Percentiles rank a stretch among this genome's conserved stretches.
Conservation (phyloP, 2,888 invertebrate genomes). For the Dugesia japonica region DNA sequence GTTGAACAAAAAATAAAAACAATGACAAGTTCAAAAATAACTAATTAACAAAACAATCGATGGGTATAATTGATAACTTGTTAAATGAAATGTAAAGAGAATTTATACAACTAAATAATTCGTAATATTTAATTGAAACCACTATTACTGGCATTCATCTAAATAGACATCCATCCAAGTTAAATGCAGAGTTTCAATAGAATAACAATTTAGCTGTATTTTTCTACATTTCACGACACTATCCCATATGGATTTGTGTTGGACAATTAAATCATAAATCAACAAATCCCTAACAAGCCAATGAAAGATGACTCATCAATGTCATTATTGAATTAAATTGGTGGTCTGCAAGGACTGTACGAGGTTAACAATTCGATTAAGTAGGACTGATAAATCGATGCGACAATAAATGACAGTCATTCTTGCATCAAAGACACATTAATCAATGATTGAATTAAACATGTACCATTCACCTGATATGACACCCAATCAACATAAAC, state of each 20-base stretch:
- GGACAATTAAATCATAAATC: conserved; percentile 20
- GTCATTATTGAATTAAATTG: background rate
- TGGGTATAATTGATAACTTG: background rate
- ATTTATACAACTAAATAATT: background rate
- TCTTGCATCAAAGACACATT: background rate
- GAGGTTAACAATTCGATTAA: background rate
- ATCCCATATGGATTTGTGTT: background rate
- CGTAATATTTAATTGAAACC: background rate
- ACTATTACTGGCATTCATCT: background rate
- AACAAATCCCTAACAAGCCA: background rate
- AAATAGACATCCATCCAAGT: no score
- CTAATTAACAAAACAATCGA: background rate
- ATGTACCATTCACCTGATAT: background rate
- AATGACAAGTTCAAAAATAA: no score
- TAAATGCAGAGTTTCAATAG: no score
- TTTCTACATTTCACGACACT: background rate
- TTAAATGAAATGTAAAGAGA: background rate
- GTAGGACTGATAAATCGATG: background rate
- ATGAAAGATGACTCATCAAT: background rate
- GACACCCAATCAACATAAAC: background rate
- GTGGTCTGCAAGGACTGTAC: background rate
- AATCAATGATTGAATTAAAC: background rate
- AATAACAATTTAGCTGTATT: no score
- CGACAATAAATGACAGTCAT: background rate
- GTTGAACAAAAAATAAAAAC: no score